phyloP scores from a whole-genome alignment of 2,113 vertebrate species.

The Ceuthmochares aereus region DNA sequence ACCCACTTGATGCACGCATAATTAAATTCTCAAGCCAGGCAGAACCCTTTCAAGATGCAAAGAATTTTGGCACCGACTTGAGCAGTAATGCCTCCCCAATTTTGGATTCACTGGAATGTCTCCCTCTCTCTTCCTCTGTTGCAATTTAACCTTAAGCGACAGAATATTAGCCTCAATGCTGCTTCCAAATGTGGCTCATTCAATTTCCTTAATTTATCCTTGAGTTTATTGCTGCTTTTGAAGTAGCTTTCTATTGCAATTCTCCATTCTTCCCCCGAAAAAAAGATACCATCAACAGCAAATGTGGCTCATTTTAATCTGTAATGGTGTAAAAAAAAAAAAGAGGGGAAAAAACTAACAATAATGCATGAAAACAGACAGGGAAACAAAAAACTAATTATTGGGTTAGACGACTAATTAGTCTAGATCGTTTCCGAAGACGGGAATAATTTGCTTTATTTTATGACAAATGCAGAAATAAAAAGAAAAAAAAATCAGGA shows the following conservation, averaged over 20 bases:
- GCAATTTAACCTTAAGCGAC: constrained; percentile 88
- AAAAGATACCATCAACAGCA: constrained; percentile 85
- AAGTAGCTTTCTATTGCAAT: constrained; percentile 83
- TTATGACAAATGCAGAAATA: constrained; percentile 89
- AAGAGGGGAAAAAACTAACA: constrained; percentile 82
- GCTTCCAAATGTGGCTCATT: constrained; percentile 87
- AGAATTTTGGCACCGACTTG: constrained; percentile 57
- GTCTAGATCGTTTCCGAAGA: constrained; percentile 86
- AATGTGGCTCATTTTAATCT: constrained; percentile 87
- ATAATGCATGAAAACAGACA: constrained; percentile 87
- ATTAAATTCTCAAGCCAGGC: constrained; percentile 28
- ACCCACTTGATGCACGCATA: constrained; percentile 36
- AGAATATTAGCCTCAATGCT: constrained; percentile 83
- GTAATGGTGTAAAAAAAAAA: constrained; percentile 83
- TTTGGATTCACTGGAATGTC: constrained; percentile 69
- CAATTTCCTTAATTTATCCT: constrained; percentile 90
- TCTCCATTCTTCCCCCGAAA: constrained; percentile 82
- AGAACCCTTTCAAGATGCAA: constrained; percentile 38
- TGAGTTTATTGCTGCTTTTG: constrained; percentile 86
- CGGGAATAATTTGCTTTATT: constrained; percentile 87
- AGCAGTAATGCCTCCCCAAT: constrained; percentile 55
- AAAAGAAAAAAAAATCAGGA: constrained; percentile 81
- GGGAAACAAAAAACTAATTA: constrained; percentile 89
- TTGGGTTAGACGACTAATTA: constrained; percentile 88
- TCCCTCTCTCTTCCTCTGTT: constrained; percentile 69